Evolutionary conservation across 2,113 vertebrate genomes (phyloP).

Genomic region (Apodemus speciosus): DNA sequence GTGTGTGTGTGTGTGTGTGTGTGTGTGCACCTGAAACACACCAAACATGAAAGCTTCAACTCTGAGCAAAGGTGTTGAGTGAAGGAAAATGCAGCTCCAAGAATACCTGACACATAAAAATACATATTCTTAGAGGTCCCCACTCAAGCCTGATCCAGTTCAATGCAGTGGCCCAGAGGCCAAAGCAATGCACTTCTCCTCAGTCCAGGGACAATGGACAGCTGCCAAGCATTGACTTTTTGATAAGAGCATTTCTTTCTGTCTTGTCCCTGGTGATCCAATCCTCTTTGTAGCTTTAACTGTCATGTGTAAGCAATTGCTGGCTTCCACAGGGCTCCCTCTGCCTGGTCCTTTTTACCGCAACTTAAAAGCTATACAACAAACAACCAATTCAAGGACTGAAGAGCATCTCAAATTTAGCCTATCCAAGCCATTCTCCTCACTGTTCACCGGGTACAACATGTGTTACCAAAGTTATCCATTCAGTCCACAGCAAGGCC

Average conservation of each 20-base stretch:
- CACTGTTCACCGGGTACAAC: no score
- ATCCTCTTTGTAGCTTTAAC: neutral
- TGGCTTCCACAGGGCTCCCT: neutral
- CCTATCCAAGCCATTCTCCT: neutral
- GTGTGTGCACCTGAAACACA: neutral
- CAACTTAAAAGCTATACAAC: neutral
- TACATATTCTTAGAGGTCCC: neutral
- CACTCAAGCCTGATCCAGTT: neutral
- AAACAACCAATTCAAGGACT: neutral
- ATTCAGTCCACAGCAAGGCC: neutral
- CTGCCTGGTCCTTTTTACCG: neutral
- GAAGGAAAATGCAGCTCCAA: neutral
- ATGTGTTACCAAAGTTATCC: neutral
- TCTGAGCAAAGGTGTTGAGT: neutral
- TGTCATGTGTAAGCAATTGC: neutral
- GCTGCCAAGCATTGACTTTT: slow-evolving; percentile 73
- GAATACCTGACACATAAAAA: neutral
- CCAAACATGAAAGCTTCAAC: neutral
- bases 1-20: neutral
- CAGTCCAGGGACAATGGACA: slow-evolving; percentile 57
- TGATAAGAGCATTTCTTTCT: slow-evolving; percentile 1
- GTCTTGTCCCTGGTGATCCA: neutral
- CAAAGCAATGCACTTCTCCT: slow-evolving; percentile 57
- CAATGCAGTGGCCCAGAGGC: neutral
- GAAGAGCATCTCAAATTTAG: neutral